Percentiles rank a stretch among this genome's conserved stretches.
phyloP scores from a whole-genome alignment of 92 coral and sea anemone genomes.

The Anthopleura xanthogrammica region DNA sequence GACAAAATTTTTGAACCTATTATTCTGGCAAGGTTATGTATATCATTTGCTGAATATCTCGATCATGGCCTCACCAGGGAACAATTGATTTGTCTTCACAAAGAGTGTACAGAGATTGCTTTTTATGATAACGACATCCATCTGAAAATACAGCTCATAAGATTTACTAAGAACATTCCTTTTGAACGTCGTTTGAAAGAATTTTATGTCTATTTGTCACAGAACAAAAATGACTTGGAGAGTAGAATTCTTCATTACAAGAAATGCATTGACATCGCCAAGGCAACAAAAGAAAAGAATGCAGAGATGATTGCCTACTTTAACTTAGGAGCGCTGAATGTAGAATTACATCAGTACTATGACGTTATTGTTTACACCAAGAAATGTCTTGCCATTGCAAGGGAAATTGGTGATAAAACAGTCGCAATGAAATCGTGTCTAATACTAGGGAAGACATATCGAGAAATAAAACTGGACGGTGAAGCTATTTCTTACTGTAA shows the following conservation, averaged over 20 bases:
- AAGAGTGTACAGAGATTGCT: constrained; percentile 3
- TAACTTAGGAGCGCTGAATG: background rate
- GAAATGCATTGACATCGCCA: background rate
- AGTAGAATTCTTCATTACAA: background rate
- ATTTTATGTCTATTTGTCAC: background rate
- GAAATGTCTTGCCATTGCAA: constrained; percentile 19
- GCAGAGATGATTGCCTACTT: background rate
- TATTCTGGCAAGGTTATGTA: background rate
- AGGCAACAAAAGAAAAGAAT: background rate
- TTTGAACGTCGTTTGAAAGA: background rate
- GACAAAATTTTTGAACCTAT: background rate
- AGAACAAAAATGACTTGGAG: background rate
- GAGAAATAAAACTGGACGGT: background rate
- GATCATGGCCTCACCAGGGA: background rate
- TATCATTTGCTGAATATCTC: background rate
- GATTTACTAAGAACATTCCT: background rate
- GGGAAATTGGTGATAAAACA: background rate
- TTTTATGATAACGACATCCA: background rate
- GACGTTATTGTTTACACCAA: constrained; percentile 1
- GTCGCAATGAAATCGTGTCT: background rate
- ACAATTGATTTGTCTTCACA: background rate
- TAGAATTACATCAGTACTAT: background rate
- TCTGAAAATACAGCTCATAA: background rate
- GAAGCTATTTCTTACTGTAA: constrained; percentile 15
- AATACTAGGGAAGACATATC: background rate